A percentile compares a stretch with the other conserved stretches of the same genome.
Evolutionary conservation across 2,113 vertebrate genomes (phyloP).

Genomic region (Mustela lutreola): DNA sequence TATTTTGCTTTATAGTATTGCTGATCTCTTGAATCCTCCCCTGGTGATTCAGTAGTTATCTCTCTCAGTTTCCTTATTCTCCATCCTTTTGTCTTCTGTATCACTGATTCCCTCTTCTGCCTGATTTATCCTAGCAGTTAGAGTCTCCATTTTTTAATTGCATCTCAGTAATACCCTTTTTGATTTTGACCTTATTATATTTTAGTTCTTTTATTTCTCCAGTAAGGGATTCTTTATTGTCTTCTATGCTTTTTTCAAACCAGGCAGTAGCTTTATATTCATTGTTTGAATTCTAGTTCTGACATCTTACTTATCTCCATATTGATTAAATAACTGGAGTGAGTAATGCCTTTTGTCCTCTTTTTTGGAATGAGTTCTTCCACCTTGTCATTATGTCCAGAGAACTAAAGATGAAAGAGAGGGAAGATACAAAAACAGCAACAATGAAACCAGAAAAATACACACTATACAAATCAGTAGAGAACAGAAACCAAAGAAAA

Average conservation of each 20-base stretch:
- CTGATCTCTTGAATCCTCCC: not conserved
- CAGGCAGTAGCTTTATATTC: not conserved
- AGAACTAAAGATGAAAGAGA: not conserved
- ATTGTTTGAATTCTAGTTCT: not conserved
- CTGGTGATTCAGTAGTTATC: not conserved
- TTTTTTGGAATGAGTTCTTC: not conserved
- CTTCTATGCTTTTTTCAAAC: not conserved
- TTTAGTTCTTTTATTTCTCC: not conserved
- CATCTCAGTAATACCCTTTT: not conserved
- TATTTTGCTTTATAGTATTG: not conserved
- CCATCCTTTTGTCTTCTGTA: not conserved
- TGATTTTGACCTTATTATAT: not conserved
- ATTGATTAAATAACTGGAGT: not conserved
- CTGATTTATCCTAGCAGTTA: not conserved
- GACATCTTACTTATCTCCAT: not conserved
- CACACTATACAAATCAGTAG: too few relatives aligned
- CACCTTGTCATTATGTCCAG: not conserved
- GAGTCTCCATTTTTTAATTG: not conserved
- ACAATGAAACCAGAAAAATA: too few relatives aligned
- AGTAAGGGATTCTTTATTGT: not conserved
- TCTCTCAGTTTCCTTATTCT: not conserved
- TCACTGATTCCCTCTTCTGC: not conserved
- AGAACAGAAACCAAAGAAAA: too few relatives aligned
- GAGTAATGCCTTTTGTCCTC: not conserved
- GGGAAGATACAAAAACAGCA: not conserved